Conservation (phyloP, 2,113 vertebrate species). For the Ptychochromis oligacanthus region DNA sequence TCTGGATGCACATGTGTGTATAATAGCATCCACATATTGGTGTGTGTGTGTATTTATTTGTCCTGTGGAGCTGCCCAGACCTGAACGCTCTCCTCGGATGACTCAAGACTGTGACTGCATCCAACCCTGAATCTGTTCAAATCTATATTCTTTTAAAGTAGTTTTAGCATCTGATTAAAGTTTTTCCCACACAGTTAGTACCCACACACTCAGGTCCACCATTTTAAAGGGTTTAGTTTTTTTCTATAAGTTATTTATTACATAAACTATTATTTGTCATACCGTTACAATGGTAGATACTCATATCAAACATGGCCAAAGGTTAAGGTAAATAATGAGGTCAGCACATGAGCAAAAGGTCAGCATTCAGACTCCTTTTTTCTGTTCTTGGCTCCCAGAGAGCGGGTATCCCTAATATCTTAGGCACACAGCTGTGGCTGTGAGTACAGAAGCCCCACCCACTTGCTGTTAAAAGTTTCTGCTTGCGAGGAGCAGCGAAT, state of each 20-base stretch:
- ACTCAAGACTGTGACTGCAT: conserved; percentile 36
- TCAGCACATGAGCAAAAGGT: neutral
- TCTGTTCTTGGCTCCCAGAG: neutral
- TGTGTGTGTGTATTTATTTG: conserved; percentile 29
- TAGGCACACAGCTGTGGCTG: neutral
- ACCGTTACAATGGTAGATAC: neutral
- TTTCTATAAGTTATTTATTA: neutral
- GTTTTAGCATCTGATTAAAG: neutral
- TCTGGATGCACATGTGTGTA: conserved; percentile 5
- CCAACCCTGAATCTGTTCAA: conserved; percentile 23
- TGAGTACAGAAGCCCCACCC: conserved; percentile 2
- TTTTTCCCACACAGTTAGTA: neutral
- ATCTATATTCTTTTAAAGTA: conserved; percentile 7
- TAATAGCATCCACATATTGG: conserved; percentile 7
- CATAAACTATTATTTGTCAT: neutral
- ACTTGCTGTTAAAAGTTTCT: neutral
- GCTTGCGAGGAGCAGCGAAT: neutral
- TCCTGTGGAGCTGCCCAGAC: conserved; percentile 43
- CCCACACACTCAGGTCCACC: neutral
- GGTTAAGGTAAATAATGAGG: neutral
- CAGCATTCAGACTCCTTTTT: neutral
- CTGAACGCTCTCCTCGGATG: conserved; percentile 27
- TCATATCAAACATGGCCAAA: neutral
- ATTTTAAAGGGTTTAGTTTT: neutral
- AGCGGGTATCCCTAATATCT: neutral